Evolutionary conservation across 2,888 invertebrate genomes (phyloP), one percentile per base, ranked within the genome.

Genomic region (Neria commutata): DNA sequence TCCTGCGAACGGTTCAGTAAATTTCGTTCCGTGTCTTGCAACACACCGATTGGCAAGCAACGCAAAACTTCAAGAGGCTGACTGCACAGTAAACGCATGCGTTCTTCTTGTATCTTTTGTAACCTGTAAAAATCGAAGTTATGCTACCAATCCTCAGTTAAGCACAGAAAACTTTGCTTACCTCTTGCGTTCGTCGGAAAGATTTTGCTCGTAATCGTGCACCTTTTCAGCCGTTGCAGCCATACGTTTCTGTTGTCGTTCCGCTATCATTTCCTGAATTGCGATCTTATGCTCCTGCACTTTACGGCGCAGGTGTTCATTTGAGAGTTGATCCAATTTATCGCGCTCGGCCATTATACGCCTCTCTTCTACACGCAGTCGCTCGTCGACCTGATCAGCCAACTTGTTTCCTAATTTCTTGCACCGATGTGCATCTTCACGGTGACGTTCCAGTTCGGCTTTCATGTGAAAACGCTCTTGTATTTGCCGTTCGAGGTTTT

Each of bases 31-130:
- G 79, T 80, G 51, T 80, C 77, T 64, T 75, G 76, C 50, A 86
- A 67, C n/a, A 85, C 69, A 4, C 84, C 84, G 60, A 76, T 76
- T 0, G 85, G 85, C 58, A 85, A 69, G 68, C 80, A 85, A 5
- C 85, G 85, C 54, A 84, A 74, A 11, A 86, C 70, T 67, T 83
- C 80, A n/a, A 78, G 70, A 0, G 84, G 84, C 72, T 86, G 85
- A 62, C 84, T 81, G 62, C 83, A 80, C 51, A 86, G 67, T 69
- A 86, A 74, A 40, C 75, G 74, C 21, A 84, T 68, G 58, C 85
- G 73, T 71, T 85, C 86, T 56, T 83, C 83, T 68, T 85, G 84
- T 47, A 85, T 79, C 37, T 84, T 67, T 56, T 75, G 71, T 67
- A 69, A 71, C 67, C 84, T 84, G 63, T 37, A 79, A 58, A 58